These are phyloP conservation scores for Eupithecia vulgata DNA, from an alignment of 2,888 invertebrate genomes.

Conservation along the genomic window DNA sequence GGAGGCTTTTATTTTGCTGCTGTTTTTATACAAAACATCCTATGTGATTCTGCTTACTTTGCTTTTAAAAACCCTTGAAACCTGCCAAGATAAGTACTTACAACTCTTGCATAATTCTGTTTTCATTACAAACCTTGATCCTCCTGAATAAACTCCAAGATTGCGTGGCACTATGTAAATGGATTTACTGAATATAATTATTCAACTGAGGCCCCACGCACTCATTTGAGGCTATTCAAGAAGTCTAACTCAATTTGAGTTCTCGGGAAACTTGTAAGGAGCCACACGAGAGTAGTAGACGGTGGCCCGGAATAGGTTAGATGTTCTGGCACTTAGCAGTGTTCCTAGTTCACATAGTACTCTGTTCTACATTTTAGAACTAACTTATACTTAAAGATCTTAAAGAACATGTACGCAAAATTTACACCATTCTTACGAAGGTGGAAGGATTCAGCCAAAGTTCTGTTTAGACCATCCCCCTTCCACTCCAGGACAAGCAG, in stretches of 20 bases:
- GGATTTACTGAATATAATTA: slow-evolving; percentile 58
- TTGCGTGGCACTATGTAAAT: slow-evolving; percentile 50
- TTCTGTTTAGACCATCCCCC: too few species aligned
- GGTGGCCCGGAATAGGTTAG: slow-evolving; percentile 1
- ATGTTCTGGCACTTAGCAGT: not conserved
- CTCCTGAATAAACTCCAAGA: slow-evolving; percentile 34
- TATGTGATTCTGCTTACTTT: not conserved
- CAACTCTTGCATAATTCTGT: slow-evolving; percentile 19
- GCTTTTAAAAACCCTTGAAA: not conserved
- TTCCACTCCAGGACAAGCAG: too few species aligned
- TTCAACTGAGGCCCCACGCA: slow-evolving; percentile 47
- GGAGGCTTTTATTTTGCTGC: not conserved
- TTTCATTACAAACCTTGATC: slow-evolving; percentile 19
- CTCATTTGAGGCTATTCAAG: slow-evolving; percentile 60
- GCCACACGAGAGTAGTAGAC: slow-evolving; percentile 9
- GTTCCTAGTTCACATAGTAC: not conserved
- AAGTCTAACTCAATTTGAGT: slow-evolving; percentile 58
- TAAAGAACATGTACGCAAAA: not conserved
- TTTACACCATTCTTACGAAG: too few species aligned
- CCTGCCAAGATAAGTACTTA: not conserved
- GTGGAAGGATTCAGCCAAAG: too few species aligned
- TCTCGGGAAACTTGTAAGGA: slow-evolving; percentile 41
- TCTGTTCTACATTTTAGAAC: too few species aligned
- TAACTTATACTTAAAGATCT: too few species aligned
- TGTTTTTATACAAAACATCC: not conserved